Base-by-base conservation (phyloP, 2,888 invertebrate species). In the Lacanobia oleracea region DNA sequence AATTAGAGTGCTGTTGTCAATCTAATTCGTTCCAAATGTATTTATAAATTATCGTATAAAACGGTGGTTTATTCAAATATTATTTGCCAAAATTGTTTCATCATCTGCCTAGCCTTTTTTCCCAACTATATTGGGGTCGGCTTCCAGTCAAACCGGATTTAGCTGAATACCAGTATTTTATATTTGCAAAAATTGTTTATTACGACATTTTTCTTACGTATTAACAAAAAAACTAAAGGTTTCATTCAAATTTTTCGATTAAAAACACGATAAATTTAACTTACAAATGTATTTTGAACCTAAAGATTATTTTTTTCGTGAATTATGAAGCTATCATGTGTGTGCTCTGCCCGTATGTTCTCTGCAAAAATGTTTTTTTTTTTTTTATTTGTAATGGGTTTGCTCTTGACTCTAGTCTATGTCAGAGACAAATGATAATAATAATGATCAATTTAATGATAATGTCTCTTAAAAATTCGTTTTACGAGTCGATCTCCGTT, bases 391-490 rank as follows among this genome's bases (percentile, higher is more conserved):
- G n/a, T n/a, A n/a, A n/a, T n/a, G n/a, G n/a, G n/a, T n/a, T n/a
- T n/a, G n/a, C n/a, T n/a, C n/a, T n/a, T n/a, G n/a, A n/a, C n/a
- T n/a, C n/a, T n/a, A n/a, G n/a, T n/a, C n/a, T n/a, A n/a, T n/a
- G n/a, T n/a, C n/a, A n/a, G n/a, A n/a, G n/a, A n/a, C n/a, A n/a
- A n/a, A n/a, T n/a, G n/a, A n/a, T n/a, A n/a, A n/a, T n/a, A n/a
- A n/a, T n/a, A n/a, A n/a, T n/a, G n/a, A n/a, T n/a, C n/a, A n/a
- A n/a, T n/a, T n/a, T n/a, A n/a, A n/a, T n/a, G n/a, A n/a, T 72
- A 73, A 84, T 66, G 53, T 54, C 10, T 27, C 53, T 27, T 43
- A 73, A 73, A 80, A 75, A 79, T 72, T 73, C 21, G 23, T 66
- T 82, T 76, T 73, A 75, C 70, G 33, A 67, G 10, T 43, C 12